phyloP scores from a whole-genome alignment of 2,113 vertebrate species.

The Phrynosoma platyrhinos region DNA sequence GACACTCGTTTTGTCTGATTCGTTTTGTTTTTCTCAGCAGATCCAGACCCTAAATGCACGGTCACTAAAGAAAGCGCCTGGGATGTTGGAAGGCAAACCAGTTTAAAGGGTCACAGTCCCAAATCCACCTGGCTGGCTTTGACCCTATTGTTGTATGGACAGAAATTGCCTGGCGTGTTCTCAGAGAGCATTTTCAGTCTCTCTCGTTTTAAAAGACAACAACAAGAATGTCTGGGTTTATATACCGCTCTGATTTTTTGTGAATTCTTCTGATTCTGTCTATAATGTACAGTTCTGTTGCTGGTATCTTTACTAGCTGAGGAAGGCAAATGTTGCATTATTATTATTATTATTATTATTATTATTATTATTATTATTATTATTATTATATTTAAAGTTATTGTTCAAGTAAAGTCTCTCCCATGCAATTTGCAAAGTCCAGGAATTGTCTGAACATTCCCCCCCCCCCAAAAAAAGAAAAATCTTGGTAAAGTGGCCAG shows the following conservation, averaged over 20 bases:
- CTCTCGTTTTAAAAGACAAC: neutral
- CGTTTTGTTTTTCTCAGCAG: slow-evolving; percentile 36
- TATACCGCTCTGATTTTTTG: slow-evolving; percentile 77
- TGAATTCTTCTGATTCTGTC: slow-evolving; percentile 67
- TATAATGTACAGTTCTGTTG: slow-evolving; percentile 55
- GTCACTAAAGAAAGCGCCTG: slow-evolving; percentile 43
- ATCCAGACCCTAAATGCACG: slow-evolving; percentile 12
- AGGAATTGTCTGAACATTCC: slow-evolving; percentile 34
- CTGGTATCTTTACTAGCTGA: slow-evolving; percentile 42
- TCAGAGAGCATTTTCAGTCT: slow-evolving; percentile 50
- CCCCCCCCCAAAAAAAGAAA: neutral
- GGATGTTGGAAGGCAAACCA: slow-evolving; percentile 40
- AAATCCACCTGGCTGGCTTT: slow-evolving; percentile 68
- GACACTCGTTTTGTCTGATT: slow-evolving; percentile 57
- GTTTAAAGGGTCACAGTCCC: slow-evolving; percentile 73
- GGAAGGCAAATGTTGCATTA: slow-evolving; percentile 62
- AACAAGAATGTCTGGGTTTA: slow-evolving; percentile 55
- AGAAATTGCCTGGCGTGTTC: slow-evolving; percentile 60
- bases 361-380: too few species aligned
- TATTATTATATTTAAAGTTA: slow-evolving; percentile 41
- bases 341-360: too few species aligned
- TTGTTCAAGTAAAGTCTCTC: slow-evolving; percentile 50
- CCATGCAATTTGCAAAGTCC: slow-evolving; percentile 31
- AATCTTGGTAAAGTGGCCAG: slow-evolving; percentile 47
- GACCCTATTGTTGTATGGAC: slow-evolving; percentile 56